A percentile compares a stretch with the other conserved stretches of the same genome.
Conservation (phyloP, 2,888 invertebrate genomes). For the Helleia helle region DNA sequence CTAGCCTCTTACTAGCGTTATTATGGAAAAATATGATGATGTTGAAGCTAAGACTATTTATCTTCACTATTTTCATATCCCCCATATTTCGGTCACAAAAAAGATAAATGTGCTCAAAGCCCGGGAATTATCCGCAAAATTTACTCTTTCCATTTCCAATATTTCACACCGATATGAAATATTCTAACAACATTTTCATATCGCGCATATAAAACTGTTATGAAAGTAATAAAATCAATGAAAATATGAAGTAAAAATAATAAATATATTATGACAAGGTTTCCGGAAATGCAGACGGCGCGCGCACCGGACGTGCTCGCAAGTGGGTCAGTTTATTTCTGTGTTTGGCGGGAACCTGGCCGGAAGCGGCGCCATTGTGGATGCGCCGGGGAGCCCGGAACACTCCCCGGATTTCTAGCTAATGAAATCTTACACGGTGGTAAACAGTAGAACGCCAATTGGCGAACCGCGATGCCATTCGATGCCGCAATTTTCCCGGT, state of each 20-base stretch:
- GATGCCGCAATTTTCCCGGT: conserved; percentile 10
- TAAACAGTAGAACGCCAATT: conserved; percentile 36
- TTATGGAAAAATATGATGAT: too few relatives aligned
- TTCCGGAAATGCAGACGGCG: conserved; percentile 66
- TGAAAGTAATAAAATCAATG: conserved; percentile 16
- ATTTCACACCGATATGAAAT: conserved; percentile 1
- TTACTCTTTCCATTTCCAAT: too few relatives aligned
- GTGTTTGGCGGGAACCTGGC: conserved; percentile 72
- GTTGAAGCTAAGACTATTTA: too few relatives aligned
- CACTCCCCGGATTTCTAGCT: conserved; percentile 66
- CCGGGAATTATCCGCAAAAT: too few relatives aligned
- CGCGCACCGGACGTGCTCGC: conserved; percentile 60
- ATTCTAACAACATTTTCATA: neutral
- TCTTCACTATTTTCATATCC: too few relatives aligned
- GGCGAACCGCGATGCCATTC: conserved; percentile 29
- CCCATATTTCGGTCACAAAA: too few relatives aligned
- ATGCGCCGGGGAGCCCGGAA: conserved; percentile 67
- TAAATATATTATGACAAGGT: conserved; percentile 65
- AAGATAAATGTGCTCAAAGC: too few relatives aligned
- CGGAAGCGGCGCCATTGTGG: conserved; percentile 71
- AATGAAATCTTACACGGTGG: conserved; percentile 59
- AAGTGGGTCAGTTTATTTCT: conserved; percentile 72
- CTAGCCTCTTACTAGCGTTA: too few relatives aligned
- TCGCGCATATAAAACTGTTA: conserved; percentile 10
- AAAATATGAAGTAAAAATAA: conserved; percentile 36